A percentile compares a stretch with the other conserved stretches of the same genome.
Evolutionary conservation across 2,888 invertebrate species (phyloP).

Genomic region (Amphimallon solstitiale): DNA sequence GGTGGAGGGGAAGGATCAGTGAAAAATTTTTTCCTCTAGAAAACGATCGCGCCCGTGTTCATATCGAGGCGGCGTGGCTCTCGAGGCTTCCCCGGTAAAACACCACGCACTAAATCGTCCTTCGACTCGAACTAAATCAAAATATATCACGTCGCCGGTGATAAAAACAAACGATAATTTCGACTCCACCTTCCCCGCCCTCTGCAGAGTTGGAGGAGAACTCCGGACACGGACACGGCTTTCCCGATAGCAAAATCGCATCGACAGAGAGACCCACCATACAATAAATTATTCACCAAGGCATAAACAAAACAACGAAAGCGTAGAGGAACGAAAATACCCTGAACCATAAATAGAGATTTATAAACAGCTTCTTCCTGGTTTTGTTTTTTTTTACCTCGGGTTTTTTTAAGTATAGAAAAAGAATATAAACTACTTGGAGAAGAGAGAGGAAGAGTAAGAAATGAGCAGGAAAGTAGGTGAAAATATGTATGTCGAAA

Average conservation of each 20-base stretch:
- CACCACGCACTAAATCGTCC: conserved; percentile 24
- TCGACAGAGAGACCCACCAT: background rate
- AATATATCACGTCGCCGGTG: conserved; percentile 31
- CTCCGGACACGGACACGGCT: too few species aligned
- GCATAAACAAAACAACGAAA: conserved; percentile 22
- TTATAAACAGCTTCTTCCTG: conserved; percentile 15
- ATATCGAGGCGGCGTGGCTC: background rate
- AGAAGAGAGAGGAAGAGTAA: too few species aligned
- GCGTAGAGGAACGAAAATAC: conserved; percentile 1
- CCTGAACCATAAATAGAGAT: conserved; percentile 22
- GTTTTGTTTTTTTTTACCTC: background rate
- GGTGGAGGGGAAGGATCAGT: background rate
- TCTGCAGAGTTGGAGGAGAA: too few species aligned
- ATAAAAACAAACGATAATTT: conserved; percentile 35
- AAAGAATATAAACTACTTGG: too few species aligned
- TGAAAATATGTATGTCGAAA: background rate
- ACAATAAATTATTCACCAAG: conserved; percentile 22
- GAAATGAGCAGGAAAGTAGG: background rate
- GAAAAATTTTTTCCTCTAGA: background rate
- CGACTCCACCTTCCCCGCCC: background rate
- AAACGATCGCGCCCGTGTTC: background rate
- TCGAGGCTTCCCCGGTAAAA: background rate
- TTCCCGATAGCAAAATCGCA: conserved; percentile 14
- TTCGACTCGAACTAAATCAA: conserved; percentile 31
- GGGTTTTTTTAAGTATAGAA: background rate